These are phyloP conservation scores for Clarias platycephalus DNA, from an alignment of 2,797 vertebrate species.

Conservation along the genomic window DNA sequence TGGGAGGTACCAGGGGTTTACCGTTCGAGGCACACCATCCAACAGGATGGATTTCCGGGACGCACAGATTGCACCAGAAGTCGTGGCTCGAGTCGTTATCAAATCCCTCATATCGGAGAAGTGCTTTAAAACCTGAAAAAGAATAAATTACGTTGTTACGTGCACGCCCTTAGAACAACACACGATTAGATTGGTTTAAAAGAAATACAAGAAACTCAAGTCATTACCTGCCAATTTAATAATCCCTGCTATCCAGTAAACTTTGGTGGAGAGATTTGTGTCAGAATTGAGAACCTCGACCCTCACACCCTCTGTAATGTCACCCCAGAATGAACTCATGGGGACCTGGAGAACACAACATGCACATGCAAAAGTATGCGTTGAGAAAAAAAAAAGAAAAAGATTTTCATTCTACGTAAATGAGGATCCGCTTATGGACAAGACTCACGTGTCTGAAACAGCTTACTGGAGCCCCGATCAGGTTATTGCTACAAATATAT, in stretches of 20 bases:
- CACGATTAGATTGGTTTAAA: neutral
- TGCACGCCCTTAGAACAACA: neutral
- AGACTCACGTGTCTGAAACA: conserved; percentile 91
- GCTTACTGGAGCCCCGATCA: conserved; percentile 86
- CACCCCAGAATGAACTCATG: conserved; percentile 87
- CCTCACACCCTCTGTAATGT: conserved; percentile 85
- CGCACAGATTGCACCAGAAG: conserved; percentile 94
- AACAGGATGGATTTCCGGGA: conserved; percentile 92
- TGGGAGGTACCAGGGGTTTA: conserved; percentile 94
- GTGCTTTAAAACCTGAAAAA: conserved; percentile 87
- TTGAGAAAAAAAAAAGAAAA: neutral
- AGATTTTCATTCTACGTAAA: neutral
- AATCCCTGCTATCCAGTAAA: conserved; percentile 95
- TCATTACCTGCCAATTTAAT: conserved; percentile 89
- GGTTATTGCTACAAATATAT: conserved; percentile 90
- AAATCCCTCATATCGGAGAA: conserved; percentile 96
- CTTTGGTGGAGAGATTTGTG: conserved; percentile 87
- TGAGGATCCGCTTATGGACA: neutral
- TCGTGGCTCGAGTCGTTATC: conserved; percentile 91
- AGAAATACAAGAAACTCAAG: neutral
- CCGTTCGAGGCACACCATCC: conserved; percentile 96
- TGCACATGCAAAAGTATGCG: neutral
- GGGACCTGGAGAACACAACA: conserved; percentile 75
- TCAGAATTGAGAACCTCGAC: conserved; percentile 93
- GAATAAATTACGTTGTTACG: neutral